Evolutionary conservation across 2,113 vertebrate genomes (phyloP).

Genomic region (Genyomyrus donnyi): DNA sequence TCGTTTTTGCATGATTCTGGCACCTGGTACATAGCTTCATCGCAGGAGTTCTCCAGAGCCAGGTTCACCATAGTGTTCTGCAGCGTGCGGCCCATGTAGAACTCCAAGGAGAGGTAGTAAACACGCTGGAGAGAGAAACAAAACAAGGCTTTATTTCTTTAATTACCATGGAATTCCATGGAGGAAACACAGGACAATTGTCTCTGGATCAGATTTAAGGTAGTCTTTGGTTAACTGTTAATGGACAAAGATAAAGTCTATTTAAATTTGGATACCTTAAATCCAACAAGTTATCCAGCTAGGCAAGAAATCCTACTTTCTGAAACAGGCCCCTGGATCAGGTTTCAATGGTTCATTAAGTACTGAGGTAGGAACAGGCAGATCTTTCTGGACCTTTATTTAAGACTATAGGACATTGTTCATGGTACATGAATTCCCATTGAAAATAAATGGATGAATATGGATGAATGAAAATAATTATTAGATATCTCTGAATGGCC

Average conservation of each 20-base stretch:
- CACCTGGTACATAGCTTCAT: constrained; percentile 66
- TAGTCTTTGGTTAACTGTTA: not conserved
- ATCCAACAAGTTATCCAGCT: not conserved
- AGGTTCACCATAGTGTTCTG: constrained; percentile 73
- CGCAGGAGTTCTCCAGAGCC: constrained; percentile 64
- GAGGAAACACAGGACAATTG: not conserved
- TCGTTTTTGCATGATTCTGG: not conserved
- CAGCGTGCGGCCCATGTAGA: constrained; percentile 65
- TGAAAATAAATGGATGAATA: not conserved
- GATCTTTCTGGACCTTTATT: not conserved
- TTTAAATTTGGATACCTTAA: not conserved
- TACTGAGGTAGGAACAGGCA: not conserved
- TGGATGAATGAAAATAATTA: not conserved
- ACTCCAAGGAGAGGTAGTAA: constrained; percentile 67
- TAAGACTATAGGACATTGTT: not conserved
- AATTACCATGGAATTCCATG: not conserved
- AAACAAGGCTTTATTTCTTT: not conserved
- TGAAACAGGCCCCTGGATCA: not conserved
- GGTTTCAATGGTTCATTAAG: not conserved
- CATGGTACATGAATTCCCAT: not conserved
- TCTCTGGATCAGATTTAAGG: not conserved
- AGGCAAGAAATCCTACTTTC: not conserved
- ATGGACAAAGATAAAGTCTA: not conserved
- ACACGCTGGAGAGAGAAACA: constrained; percentile 46
- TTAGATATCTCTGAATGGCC: not conserved